A percentile compares a stretch with the other conserved stretches of the same genome.
phyloP scores from a whole-genome alignment of 2,797 vertebrate genomes.

The Adrianichthys oophorus region DNA sequence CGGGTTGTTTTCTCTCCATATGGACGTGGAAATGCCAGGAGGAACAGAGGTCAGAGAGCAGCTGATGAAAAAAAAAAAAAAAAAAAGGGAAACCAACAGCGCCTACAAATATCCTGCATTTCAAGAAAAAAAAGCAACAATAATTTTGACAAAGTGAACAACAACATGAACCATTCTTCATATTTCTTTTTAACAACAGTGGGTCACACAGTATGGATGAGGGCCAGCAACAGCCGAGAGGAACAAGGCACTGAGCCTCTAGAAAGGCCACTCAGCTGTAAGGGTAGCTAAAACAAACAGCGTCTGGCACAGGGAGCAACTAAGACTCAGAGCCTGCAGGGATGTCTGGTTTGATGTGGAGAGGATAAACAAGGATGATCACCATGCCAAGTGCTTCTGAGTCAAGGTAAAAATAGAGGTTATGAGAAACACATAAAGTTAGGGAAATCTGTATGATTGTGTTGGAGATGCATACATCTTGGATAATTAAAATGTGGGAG shows the following conservation, averaged over 20 bases:
- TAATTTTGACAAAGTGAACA: neutral
- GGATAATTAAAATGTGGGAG: constrained; percentile 48
- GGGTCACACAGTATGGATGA: constrained; percentile 12
- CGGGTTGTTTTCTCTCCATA: constrained; percentile 55
- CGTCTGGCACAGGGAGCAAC: constrained; percentile 54
- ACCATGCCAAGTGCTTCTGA: constrained; percentile 62
- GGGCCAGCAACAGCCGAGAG: constrained; percentile 22
- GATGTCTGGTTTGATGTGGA: constrained; percentile 59
- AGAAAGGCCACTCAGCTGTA: constrained; percentile 54
- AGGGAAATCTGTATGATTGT: constrained; percentile 23
- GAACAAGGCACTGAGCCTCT: constrained; percentile 30
- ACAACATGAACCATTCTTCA: constrained; percentile 9
- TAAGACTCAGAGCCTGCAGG: constrained; percentile 52
- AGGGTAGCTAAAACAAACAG: constrained; percentile 58
- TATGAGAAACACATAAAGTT: constrained; percentile 6
- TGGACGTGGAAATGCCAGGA: constrained; percentile 50
- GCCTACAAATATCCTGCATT: neutral
- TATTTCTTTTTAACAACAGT: neutral
- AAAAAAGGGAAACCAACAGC: constrained; percentile 8
- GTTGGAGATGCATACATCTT: constrained; percentile 21
- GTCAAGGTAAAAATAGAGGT: constrained; percentile 29
- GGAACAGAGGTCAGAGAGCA: constrained; percentile 50
- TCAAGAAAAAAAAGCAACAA: neutral
- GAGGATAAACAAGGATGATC: constrained; percentile 62
- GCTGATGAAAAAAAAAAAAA: constrained; percentile 19